Evolutionary conservation across 2,888 invertebrate genomes (phyloP), one percentile per base, ranked within the genome.

Genomic region (Agelastica alni): DNA sequence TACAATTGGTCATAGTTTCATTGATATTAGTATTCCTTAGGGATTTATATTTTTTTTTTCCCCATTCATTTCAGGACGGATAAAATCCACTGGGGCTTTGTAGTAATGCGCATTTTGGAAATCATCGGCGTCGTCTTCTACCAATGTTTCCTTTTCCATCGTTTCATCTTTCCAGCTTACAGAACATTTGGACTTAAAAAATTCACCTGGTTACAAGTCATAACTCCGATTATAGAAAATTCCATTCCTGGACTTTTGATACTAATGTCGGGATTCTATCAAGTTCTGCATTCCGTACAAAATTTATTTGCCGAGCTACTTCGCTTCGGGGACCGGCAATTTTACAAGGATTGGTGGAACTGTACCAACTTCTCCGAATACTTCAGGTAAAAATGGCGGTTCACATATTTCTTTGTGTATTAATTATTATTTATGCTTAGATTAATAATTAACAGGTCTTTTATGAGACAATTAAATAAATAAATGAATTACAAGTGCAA

Each of bases 311-410:
- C 94, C 0, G 97, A 98, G 76, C 81, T 96, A 77, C 75, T 96
- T 56, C 83, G 83, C 56, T 98, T 97, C 75, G 90, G 85, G 4
- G 93, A 97, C 79, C 77, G 96, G 71, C 81, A 88, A 81, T 88
- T 93, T 81, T 86, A 93, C 72, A 84, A 85, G 87, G 93, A 93
- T 70, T 97, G 96, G 96, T 97, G 96, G 97, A 95, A 91, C 47
- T 85, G 88, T 2, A 85, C 87, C 0, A 85, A 86, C n/a, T 95
- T 87, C 75, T 85, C 86, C 0, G 81, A 80, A 9, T 97, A 88
- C 76, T 96, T 92, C 75, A 39, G 20, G 37, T 39, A 39, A 12
- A 12, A 5, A 5, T 28, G 28, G 6, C 2, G 3, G 3, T n/a
- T n/a, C n/a, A n/a, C n/a, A n/a, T n/a, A n/a, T n/a, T n/a, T n/a